phyloP scores from a whole-genome alignment of 2,888 invertebrate genomes.

The Rhaphigaster nebulosa region DNA sequence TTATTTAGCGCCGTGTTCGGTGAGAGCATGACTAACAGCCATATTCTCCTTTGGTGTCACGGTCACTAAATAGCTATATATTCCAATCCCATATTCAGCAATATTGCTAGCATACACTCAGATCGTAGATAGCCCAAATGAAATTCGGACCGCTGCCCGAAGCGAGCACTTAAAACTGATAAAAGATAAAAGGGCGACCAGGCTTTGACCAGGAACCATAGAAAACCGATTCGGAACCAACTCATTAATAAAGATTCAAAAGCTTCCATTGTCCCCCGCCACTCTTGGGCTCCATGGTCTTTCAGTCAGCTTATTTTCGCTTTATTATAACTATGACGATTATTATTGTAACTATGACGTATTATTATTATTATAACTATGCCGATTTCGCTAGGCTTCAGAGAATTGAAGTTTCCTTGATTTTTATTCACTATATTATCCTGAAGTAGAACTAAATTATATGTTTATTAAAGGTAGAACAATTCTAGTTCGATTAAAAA shows the following conservation, averaged over 20 bases:
- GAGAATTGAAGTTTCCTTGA: no score
- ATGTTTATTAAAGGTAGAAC: no score
- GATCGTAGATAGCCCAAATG: neutral
- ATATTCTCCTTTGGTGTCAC: neutral
- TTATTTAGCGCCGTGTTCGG: no score
- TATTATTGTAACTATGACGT: no score
- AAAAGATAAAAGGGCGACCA: neutral
- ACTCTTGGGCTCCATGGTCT: neutral
- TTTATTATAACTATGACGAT: neutral
- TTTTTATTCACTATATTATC: no score
- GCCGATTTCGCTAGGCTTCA: neutral
- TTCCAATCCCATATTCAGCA: neutral
- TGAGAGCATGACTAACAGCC: neutral
- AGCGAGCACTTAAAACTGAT: constrained; percentile 18
- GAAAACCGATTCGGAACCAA: neutral
- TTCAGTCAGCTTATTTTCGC: neutral
- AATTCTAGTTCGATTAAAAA: no score
- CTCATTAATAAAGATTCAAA: constrained; percentile 8
- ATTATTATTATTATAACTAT: no score
- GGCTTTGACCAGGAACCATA: neutral
- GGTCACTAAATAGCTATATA: neutral
- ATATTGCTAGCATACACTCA: neutral
- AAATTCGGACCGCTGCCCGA: neutral
- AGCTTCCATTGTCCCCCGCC: neutral
- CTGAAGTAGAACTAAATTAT: no score